phyloP scores from a whole-genome alignment of 2,797 vertebrate species.

The Cossypha polioptera region DNA sequence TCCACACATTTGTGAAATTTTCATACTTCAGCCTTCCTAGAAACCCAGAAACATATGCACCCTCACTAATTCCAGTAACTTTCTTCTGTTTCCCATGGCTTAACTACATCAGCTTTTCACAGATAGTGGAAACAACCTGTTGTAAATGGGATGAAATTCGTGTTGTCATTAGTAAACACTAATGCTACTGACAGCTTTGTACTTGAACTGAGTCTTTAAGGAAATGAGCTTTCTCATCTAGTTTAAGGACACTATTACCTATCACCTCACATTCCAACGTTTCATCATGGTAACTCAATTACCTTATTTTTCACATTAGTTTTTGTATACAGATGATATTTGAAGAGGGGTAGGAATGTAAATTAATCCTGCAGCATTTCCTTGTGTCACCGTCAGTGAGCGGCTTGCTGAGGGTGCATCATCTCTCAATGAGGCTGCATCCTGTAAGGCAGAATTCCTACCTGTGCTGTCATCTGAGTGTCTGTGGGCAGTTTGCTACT shows the following conservation, averaged over 20 bases:
- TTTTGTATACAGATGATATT: neutral
- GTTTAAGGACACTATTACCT: neutral
- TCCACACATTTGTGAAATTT: slow-evolving; percentile 58
- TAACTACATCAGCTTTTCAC: neutral
- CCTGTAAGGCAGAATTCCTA: neutral
- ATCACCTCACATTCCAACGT: neutral
- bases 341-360: neutral
- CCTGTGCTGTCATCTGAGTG: neutral
- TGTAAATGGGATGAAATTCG: neutral
- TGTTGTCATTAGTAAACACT: neutral
- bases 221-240: neutral
- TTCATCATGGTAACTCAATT: neutral
- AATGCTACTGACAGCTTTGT: neutral
- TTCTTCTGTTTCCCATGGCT: neutral
- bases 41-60: slow-evolving; percentile 43
- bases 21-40: slow-evolving; percentile 53
- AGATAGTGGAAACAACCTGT: neutral
- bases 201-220: neutral
- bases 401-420: neutral
- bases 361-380: neutral
- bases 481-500: neutral
- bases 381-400: neutral
- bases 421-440: neutral
- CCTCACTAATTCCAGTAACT: slow-evolving; percentile 28
- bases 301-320: neutral